These are phyloP conservation scores for Pseudolycoriella hygida DNA, from an alignment of 2,888 invertebrate species.

Conservation along the genomic window DNA sequence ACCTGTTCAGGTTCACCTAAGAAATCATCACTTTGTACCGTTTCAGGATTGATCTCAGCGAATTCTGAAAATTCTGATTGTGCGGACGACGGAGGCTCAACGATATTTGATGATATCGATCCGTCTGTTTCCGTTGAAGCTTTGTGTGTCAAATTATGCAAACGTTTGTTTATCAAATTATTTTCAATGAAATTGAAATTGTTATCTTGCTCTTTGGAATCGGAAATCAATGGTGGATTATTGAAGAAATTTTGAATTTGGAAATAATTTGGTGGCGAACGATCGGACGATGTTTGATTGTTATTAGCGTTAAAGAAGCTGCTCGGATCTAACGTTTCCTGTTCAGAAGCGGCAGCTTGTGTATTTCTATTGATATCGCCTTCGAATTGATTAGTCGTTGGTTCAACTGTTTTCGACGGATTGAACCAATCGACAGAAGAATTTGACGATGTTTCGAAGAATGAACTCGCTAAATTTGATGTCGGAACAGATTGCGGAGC, in stretches of 20 bases:
- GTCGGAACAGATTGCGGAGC: too few species aligned
- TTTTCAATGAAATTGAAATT: constrained; percentile 9
- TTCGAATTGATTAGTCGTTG: too few species aligned
- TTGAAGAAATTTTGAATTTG: constrained; percentile 28
- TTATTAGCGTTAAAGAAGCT: constrained; percentile 1
- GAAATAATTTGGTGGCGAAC: constrained; percentile 14
- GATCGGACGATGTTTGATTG: constrained; percentile 2
- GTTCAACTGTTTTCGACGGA: too few species aligned
- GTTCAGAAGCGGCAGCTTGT: too few species aligned
- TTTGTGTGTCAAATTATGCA: not conserved
- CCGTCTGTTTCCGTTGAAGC: not conserved
- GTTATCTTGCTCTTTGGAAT: constrained; percentile 4
- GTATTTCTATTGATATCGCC: too few species aligned
- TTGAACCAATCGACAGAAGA: too few species aligned
- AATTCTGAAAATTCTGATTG: constrained; percentile 24
- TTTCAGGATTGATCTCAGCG: not conserved
- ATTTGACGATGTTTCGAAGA: too few species aligned
- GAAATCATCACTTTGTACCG: constrained; percentile 1
- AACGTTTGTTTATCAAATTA: constrained; percentile 5
- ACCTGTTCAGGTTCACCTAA: not conserved
- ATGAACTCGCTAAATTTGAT: too few species aligned
- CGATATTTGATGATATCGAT: constrained; percentile 19
- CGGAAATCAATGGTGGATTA: constrained; percentile 20
- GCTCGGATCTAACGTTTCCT: not conserved
- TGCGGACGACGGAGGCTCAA: constrained; percentile 25